Percentiles rank a stretch among this genome's conserved stretches.
Conservation (phyloP, 2,797 vertebrate species). For the Coccyzus lansbergi region DNA sequence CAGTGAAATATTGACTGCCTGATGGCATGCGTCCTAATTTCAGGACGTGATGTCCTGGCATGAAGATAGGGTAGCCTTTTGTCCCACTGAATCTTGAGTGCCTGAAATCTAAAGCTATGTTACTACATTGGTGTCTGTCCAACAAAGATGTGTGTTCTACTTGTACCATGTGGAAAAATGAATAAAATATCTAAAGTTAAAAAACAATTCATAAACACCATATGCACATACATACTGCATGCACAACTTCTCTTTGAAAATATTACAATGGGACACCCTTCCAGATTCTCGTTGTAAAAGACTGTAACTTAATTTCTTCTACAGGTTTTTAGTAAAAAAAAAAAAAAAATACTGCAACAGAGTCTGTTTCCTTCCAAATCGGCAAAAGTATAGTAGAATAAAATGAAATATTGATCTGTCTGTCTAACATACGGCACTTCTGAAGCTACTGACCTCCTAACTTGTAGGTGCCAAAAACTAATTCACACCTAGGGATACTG, state of each 20-base stretch:
- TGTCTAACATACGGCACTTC: neutral
- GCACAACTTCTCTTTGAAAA: slow-evolving; percentile 73
- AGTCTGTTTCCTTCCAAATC: slow-evolving; percentile 56
- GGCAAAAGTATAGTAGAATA: neutral
- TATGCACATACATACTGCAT: slow-evolving; percentile 75
- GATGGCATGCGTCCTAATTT: slow-evolving; percentile 45
- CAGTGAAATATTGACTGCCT: slow-evolving; percentile 35
- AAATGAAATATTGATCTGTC: slow-evolving; percentile 35
- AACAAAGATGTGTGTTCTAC: slow-evolving; percentile 76
- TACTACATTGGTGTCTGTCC: slow-evolving; percentile 73
- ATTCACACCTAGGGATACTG: slow-evolving; percentile 21
- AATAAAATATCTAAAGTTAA: slow-evolving; percentile 78
- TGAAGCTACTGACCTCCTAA: neutral
- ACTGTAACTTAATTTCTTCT: slow-evolving; percentile 49
- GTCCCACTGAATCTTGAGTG: slow-evolving; percentile 53
- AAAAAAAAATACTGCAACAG: slow-evolving; percentile 17
- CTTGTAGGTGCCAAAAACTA: slow-evolving; percentile 24
- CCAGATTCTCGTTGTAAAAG: slow-evolving; percentile 68
- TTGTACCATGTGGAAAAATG: slow-evolving; percentile 78
- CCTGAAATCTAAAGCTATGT: slow-evolving; percentile 66
- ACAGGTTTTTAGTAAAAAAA: slow-evolving; percentile 43
- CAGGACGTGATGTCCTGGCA: slow-evolving; percentile 41
- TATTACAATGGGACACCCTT: slow-evolving; percentile 70
- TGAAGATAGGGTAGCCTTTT: slow-evolving; percentile 52
- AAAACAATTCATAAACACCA: slow-evolving; percentile 79